Percentiles rank a stretch among this genome's conserved stretches.
Evolutionary conservation across 2,797 vertebrate species (phyloP).

Genomic region (Xiphophorus birchmanni): DNA sequence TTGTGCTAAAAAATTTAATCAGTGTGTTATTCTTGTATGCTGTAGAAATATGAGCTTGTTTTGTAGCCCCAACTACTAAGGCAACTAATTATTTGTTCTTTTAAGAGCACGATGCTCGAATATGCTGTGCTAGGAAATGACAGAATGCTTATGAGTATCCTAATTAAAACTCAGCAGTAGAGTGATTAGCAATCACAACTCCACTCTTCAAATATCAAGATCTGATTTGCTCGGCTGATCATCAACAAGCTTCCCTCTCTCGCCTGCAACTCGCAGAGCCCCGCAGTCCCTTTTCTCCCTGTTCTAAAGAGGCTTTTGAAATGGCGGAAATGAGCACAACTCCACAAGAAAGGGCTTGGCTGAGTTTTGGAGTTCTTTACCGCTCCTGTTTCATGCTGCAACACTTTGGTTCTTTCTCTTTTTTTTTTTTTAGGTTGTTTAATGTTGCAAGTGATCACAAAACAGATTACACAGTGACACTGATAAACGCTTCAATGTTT

Average conservation of each 20-base stretch:
- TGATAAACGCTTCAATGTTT: slow-evolving; percentile 45
- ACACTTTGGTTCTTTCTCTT: neutral
- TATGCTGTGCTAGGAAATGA: slow-evolving; percentile 70
- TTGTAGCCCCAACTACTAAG: slow-evolving; percentile 45
- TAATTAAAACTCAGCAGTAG: slow-evolving; percentile 82
- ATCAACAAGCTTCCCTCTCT: slow-evolving; percentile 70
- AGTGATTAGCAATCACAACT: slow-evolving; percentile 84
- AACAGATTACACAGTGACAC: slow-evolving; percentile 38
- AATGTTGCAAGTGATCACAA: slow-evolving; percentile 44
- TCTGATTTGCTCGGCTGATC: slow-evolving; percentile 81
- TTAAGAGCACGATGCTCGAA: slow-evolving; percentile 73
- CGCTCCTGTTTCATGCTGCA: slow-evolving; percentile 19
- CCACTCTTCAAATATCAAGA: slow-evolving; percentile 82
- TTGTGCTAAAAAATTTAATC: slow-evolving; percentile 17
- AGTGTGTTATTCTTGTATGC: slow-evolving; percentile 21
- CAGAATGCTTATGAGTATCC: slow-evolving; percentile 77
- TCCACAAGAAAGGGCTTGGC: slow-evolving; percentile 69
- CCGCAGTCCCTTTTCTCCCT: slow-evolving; percentile 34
- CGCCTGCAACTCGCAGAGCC: slow-evolving; percentile 35
- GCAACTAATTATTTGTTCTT: slow-evolving; percentile 73
- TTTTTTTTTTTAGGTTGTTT: slow-evolving; percentile 11
- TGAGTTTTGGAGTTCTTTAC: slow-evolving; percentile 38
- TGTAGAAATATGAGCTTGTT: slow-evolving; percentile 26
- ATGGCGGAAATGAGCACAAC: slow-evolving; percentile 84
- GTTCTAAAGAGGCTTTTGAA: slow-evolving; percentile 79